phyloP scores from a whole-genome alignment of 2,888 invertebrate genomes.

The Amiota communis region DNA sequence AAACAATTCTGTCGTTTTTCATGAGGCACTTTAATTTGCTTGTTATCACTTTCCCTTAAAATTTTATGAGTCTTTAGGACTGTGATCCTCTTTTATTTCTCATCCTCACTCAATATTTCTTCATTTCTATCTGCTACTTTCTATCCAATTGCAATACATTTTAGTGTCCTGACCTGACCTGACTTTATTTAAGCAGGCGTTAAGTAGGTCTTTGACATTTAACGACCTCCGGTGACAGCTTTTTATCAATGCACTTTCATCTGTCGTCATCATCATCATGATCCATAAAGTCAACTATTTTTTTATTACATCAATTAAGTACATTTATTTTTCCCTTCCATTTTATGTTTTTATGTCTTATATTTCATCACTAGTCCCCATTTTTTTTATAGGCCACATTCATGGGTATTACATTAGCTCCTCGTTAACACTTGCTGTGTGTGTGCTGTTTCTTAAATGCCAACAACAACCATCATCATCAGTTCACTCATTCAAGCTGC shows the following conservation, averaged over 20 bases:
- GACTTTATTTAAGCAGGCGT: conserved; percentile 11
- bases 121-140: neutral
- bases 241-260: conserved; percentile 62
- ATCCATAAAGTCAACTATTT: conserved; percentile 22
- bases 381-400: no score
- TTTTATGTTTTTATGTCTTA: conserved; percentile 44
- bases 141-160: neutral
- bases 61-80: conserved; percentile 14
- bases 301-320: conserved; percentile 24
- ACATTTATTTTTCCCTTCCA: conserved; percentile 25
- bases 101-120: no score
- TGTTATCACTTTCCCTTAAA: neutral
- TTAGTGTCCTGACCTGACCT: neutral
- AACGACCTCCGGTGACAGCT: conserved; percentile 55
- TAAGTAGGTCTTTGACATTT: conserved; percentile 24
- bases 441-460: neutral
- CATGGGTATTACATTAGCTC: no score
- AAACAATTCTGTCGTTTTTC: no score
- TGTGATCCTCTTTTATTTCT: no score
- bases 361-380: conserved; percentile 42
- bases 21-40: no score
- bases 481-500: neutral
- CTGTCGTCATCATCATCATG: conserved; percentile 7
- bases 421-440: conserved; percentile 57
- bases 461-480: no score